phyloP scores from a whole-genome alignment of 2,888 invertebrate genomes.

The Philaethria dido region DNA sequence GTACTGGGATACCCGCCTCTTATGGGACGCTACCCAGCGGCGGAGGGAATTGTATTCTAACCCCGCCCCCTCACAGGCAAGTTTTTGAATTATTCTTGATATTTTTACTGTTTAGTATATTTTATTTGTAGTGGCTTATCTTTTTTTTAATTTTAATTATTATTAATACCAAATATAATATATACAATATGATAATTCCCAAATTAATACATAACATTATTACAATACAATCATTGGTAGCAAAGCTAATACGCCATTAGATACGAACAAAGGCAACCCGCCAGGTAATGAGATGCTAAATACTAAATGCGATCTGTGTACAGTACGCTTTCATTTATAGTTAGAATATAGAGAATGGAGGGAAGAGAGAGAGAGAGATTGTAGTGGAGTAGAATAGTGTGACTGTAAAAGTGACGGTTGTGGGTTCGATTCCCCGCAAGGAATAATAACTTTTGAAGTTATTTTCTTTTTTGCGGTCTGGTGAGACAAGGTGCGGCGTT shows the following conservation, averaged over 20 bases:
- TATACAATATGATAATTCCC: neutral
- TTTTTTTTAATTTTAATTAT: too few species aligned
- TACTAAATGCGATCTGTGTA: neutral
- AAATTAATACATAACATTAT: conserved; percentile 20
- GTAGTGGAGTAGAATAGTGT: too few species aligned
- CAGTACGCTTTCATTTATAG: neutral
- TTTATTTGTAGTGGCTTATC: too few species aligned
- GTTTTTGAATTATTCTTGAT: too few species aligned
- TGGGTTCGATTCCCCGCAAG: neutral
- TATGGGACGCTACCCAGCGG: too few species aligned
- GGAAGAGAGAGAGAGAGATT: neutral
- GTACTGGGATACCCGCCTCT: too few species aligned
- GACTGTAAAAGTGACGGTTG: neutral
- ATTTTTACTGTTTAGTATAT: too few species aligned
- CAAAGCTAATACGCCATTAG: conserved; percentile 8
- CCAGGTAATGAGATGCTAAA: conserved; percentile 9
- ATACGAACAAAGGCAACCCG: conserved; percentile 6
- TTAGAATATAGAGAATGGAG: neutral
- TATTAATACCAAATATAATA: too few species aligned
- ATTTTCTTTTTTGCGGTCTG: neutral
- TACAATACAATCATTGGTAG: conserved; percentile 12
- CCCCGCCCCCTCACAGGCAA: too few species aligned
- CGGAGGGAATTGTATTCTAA: too few species aligned
- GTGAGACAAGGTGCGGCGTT: too few species aligned
- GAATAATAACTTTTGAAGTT: neutral